These are phyloP conservation scores for Chrosomus eos DNA, from an alignment of 2,797 vertebrate genomes.

Conservation along the genomic window DNA sequence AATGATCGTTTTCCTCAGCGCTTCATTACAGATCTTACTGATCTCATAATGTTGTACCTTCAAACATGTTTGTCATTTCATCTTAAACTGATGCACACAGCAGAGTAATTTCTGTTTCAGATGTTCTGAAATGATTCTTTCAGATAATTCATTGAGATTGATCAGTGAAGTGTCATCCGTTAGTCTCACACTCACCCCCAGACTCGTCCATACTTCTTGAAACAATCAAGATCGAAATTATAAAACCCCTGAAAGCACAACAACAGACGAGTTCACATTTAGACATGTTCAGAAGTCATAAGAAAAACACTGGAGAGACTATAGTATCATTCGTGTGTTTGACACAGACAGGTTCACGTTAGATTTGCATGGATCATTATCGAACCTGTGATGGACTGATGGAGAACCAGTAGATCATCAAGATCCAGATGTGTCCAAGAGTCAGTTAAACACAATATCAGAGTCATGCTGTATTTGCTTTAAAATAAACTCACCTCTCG, in stretches of 20 bases:
- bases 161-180: not conserved
- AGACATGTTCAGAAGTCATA: not conserved
- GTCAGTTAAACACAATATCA: not conserved
- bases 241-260: slow-evolving; percentile 65
- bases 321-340: not conserved
- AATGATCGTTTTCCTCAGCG: not conserved
- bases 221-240: slow-evolving; percentile 67
- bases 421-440: not conserved
- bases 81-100: not conserved
- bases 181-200: slow-evolving; percentile 75
- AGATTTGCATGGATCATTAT: not conserved
- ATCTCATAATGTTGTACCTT: not conserved
- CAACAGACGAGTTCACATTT: not conserved
- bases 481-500: slow-evolving; percentile 54
- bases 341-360: not conserved
- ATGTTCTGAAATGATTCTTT: not conserved
- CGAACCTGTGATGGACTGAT: not conserved
- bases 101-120: not conserved
- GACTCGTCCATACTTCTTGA: slow-evolving; percentile 73
- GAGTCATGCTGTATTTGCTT: not conserved
- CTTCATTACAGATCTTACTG: not conserved
- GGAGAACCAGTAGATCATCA: not conserved
- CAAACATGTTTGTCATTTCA: not conserved
- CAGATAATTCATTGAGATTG: not conserved
- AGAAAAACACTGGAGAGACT: not conserved